Conservation (phyloP, 2,797 vertebrate species). For the Coranthus polyacanthus region DNA sequence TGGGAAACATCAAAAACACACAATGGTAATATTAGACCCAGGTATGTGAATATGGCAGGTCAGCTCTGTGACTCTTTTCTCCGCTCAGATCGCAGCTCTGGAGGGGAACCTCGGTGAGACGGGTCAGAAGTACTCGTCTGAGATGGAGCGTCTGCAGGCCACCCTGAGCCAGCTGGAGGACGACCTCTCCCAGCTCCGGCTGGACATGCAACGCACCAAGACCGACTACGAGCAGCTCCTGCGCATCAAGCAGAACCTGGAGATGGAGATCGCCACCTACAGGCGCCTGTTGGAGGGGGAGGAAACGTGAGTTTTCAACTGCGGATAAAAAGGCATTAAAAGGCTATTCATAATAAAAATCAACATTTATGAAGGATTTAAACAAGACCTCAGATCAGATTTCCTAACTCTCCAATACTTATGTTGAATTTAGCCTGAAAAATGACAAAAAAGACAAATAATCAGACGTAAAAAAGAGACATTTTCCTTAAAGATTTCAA, state of each 20-base stretch:
- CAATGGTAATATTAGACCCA: not conserved
- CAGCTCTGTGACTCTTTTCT: not conserved
- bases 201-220: constrained; percentile 88
- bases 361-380: too few species aligned
- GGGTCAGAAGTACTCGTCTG: constrained; percentile 80
- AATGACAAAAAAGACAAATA: too few species aligned
- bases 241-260: constrained; percentile 87
- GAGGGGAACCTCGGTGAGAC: constrained; percentile 86
- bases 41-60: not conserved
- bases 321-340: too few species aligned
- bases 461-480: too few species aligned
- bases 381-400: too few species aligned
- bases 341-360: too few species aligned
- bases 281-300: constrained; percentile 87
- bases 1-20: not conserved
- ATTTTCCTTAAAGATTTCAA: too few species aligned
- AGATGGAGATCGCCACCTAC: constrained; percentile 88
- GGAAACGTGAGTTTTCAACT: constrained; percentile 75
- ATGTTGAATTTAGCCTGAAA: too few species aligned
- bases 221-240: constrained; percentile 88
- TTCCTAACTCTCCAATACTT: too few species aligned
- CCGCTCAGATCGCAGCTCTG: constrained; percentile 78
- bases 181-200: constrained; percentile 84
- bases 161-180: constrained; percentile 86
- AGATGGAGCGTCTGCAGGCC: constrained; percentile 87